Base-by-base conservation (phyloP, 2,113 vertebrate genomes). In the Cyprinodon brontotheroides region DNA sequence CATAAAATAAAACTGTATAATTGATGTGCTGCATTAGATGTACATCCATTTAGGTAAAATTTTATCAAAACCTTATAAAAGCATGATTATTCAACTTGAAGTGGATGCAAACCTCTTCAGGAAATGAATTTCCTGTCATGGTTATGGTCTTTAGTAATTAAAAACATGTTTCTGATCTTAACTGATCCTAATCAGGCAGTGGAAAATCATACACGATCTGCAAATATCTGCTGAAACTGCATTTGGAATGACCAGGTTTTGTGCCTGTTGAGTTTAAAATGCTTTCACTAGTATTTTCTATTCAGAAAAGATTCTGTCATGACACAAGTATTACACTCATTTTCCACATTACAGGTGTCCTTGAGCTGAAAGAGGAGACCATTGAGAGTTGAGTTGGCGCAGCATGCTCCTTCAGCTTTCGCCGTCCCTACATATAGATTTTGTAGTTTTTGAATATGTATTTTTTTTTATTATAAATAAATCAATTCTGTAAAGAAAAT, bases 371-470 rank as follows among this genome's bases (percentile, higher is more conserved):
- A 86, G 97, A 99, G 90, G 97, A 99, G 85, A 98, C 96, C 3
- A 97, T 99, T 74, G 97, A 99, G 92, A 98, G 95, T 84, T 91
- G 99, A 87, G n/a, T 90, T 99, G 91, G 94, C 97, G 96, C 96
- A 57, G 97, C 98, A 12, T 99, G 97, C 89, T 99, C 17, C 95
- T 99, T 1, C 97, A 99, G 93, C 96, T 99, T 47, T 94, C 96
- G n/a, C n/a, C n/a, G n/a, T n/a, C n/a, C n/a, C n/a, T 13, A 10
- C 3, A 22, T 61, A 22, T 36, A 11, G 29, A 53, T 53, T 53
- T 8, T 53, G 15, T 53, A 6, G 15, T 53, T 6, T 17, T 53
- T 41, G 15, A 53, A 20, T 53, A 17, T 53, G 15, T 53, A 1
- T 53, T 6, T 53, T 53, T 53, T n/a, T n/a, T n/a, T n/a, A n/a